Conservation (phyloP, 2,113 vertebrate genomes). For the Cochlearius cochlearius region DNA sequence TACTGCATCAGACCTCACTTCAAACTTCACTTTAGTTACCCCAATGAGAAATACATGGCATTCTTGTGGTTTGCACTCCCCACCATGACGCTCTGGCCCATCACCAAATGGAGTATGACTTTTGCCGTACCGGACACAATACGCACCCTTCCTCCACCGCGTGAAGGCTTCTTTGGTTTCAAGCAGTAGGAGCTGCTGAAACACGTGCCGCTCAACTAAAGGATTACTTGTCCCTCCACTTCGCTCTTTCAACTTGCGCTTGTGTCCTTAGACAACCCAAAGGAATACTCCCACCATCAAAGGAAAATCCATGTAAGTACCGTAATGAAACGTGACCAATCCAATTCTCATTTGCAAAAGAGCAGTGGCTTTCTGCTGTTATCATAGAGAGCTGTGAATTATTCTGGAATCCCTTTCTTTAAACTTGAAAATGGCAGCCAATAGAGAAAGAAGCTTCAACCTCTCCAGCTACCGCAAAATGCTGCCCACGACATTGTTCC, state of each 20-base stretch:
- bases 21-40: background rate
- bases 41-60: background rate
- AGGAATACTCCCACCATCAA: slow-evolving; percentile 4
- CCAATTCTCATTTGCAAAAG: background rate
- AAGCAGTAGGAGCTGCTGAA: background rate
- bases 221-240: background rate
- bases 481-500: slow-evolving; percentile 9
- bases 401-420: background rate
- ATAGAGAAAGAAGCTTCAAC: background rate
- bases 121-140: background rate
- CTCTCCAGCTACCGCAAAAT: background rate
- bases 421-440: slow-evolving; percentile 14
- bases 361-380: background rate
- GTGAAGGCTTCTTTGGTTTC: background rate
- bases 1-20: background rate
- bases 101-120: background rate
- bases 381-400: background rate
- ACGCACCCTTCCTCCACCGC: rapidly evolving
- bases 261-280: background rate
- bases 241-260: background rate
- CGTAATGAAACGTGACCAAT: background rate
- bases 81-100: background rate
- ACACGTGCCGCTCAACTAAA: background rate
- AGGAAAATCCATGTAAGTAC: slow-evolving; percentile 7
- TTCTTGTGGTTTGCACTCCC: background rate